Conservation (phyloP, 2,888 invertebrate genomes). For the Drosophila glabriapex region DNA sequence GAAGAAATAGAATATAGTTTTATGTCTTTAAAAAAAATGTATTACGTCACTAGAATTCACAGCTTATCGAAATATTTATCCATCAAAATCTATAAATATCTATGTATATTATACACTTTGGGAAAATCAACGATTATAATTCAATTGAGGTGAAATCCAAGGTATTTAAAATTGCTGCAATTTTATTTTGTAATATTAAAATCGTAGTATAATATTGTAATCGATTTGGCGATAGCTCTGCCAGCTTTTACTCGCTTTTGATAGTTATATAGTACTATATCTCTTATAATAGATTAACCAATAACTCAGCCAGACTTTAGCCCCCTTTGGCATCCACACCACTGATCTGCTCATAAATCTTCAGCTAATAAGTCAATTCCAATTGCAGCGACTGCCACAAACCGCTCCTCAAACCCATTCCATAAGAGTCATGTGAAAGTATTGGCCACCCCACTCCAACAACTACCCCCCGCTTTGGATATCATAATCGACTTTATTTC, state of each 20-base stretch:
- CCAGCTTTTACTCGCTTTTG: neutral
- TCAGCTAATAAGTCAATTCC: constrained; percentile 62
- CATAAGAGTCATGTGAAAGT: constrained; percentile 60
- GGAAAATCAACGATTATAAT: neutral
- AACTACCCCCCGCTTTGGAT: neutral
- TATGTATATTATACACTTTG: neutral
- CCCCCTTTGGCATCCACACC: constrained; percentile 15
- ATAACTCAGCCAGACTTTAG: neutral
- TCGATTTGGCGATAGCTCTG: neutral
- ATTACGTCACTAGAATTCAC: neutral
- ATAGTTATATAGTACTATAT: neutral
- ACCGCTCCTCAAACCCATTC: neutral
- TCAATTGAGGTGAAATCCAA: neutral
- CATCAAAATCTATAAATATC: neutral
- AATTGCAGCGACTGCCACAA: constrained; percentile 13
- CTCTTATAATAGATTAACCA: neutral
- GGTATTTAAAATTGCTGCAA: neutral
- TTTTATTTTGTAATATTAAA: neutral
- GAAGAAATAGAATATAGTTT: neutral
- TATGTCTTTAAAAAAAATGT: neutral
- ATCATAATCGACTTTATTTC: constrained; percentile 37
- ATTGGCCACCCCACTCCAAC: neutral
- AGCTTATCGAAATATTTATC: neutral
- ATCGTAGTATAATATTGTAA: neutral
- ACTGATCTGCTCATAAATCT: constrained; percentile 32